Base-by-base conservation (phyloP, 2,888 invertebrate genomes). In the Patella ulyssiponensis region DNA sequence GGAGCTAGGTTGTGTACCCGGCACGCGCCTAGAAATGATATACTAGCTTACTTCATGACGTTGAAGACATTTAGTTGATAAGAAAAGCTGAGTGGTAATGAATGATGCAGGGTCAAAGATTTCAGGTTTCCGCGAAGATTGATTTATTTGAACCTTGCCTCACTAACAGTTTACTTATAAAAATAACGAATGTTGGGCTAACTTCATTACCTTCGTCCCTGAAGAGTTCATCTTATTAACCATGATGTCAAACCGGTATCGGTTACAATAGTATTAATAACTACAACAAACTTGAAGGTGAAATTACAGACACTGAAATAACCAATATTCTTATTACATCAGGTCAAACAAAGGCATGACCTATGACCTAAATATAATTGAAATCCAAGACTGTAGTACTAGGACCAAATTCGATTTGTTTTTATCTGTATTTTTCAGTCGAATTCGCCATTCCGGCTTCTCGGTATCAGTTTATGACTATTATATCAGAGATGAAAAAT, bases 221-320 rank as follows among this genome's bases (percentile, higher is more conserved):
- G 64, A 64, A 64, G 64, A 64, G 64, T 64, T 64, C 64, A 64
- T 64, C 64, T 64, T 23, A 64, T 64, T 64, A 64, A 23, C 64
- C 64, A 23, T 14, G 64, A 64, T 64, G 64, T 64, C 64, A 64
- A 23, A 12, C 23, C 64, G 23, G 20, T 23, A 64, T 15, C 23
- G 64, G 64, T 64, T 20, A 64, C 64, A 64, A 64, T 23, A 64
- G 64, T 64, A 64, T 64, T 23, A 64, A 64, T 64, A 64, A 64
- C 64, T 64, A 23, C 20, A 64, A 64, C 64, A 5, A 64, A 64
- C 20, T 64, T 64, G 64, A 64, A 64, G 20, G 64, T 44, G 44
- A 44, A 44, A 44, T 44, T 44, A 44, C 9, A 9, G 44, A 44
- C 44, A 44, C 44, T 44, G 44, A 7, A 44, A 44, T 44, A 44